A percentile compares a stretch with the other conserved stretches of the same genome.
Conservation (phyloP, 1,140 invertebrate species). For the Melanaphis sacchari region DNA sequence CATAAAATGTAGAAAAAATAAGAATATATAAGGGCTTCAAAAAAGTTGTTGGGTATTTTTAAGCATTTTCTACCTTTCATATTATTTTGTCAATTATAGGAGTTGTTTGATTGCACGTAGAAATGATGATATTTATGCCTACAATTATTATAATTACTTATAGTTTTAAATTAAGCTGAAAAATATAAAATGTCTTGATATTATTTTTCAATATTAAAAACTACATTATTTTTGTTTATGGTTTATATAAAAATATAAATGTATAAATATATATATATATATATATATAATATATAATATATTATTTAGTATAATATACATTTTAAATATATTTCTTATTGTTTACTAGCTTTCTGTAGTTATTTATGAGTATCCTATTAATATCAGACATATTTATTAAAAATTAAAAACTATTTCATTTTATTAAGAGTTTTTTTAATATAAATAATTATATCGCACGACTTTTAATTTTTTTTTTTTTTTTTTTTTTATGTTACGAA, state of each 20-base stretch:
- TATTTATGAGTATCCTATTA: neutral
- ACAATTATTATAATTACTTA: too few species aligned
- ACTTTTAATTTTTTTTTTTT: neutral
- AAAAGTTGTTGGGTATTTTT: too few species aligned
- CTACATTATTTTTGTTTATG: neutral
- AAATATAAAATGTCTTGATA: too few species aligned
- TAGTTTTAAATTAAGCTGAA: too few species aligned
- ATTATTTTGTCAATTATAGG: too few species aligned
- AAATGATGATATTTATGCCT: neutral
- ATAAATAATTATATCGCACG: neutral
- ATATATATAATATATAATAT: too few species aligned
- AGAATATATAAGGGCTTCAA: neutral
- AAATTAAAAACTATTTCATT: neutral
- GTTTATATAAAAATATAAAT: neutral
- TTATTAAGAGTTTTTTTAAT: neutral
- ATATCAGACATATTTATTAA: neutral
- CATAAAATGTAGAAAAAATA: neutral
- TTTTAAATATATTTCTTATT: neutral
- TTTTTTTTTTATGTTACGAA: neutral
- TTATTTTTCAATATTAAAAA: too few species aligned
- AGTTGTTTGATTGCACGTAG: neutral
- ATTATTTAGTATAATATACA: too few species aligned
- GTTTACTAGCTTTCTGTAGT: too few species aligned
- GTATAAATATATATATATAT: too few species aligned
- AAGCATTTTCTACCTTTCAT: too few species aligned